These are phyloP conservation scores for Diarsia rubi DNA, from an alignment of 2,888 invertebrate genomes.

Conservation along the genomic window DNA sequence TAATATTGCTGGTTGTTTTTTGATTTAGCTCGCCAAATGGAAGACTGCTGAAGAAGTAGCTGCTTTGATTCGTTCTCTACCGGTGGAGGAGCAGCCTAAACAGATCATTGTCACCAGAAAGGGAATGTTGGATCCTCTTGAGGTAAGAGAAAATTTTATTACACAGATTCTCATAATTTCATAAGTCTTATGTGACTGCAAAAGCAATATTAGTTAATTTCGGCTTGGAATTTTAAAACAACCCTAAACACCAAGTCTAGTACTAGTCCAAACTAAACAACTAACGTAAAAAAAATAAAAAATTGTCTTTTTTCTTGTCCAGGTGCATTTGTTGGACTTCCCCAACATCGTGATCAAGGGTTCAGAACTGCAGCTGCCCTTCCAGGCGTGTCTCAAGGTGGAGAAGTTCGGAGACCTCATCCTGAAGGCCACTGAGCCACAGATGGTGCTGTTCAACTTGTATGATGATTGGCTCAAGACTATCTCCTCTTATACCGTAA, in stretches of 20 bases:
- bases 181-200: background rate
- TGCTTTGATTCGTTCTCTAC: slow-evolving; percentile 99
- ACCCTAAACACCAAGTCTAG: no score
- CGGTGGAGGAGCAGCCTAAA: slow-evolving; percentile 99
- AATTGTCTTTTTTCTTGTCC: slow-evolving; percentile 10
- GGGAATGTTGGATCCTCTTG: slow-evolving; percentile 99
- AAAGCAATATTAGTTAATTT: background rate
- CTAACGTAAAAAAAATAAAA: no score
- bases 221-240: background rate
- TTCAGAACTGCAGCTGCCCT: slow-evolving; percentile 99
- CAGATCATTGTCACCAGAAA: slow-evolving; percentile 99
- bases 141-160: slow-evolving; percentile 85
- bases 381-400: slow-evolving; percentile 99
- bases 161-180: background rate
- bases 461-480: slow-evolving; percentile 99
- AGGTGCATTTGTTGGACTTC: slow-evolving; percentile 99
- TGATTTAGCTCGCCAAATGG: slow-evolving; percentile 98
- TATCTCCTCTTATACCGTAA: slow-evolving; percentile 98
- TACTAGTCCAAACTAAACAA: background rate
- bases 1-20: background rate
- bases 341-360: slow-evolving; percentile 99
- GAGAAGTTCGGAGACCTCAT: slow-evolving; percentile 99
- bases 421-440: slow-evolving; percentile 99
- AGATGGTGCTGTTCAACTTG: slow-evolving; percentile 99
- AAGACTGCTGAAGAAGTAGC: slow-evolving; percentile 99